Base-by-base conservation (phyloP, 2,888 invertebrate species). In the Neoascia interrupta region DNA sequence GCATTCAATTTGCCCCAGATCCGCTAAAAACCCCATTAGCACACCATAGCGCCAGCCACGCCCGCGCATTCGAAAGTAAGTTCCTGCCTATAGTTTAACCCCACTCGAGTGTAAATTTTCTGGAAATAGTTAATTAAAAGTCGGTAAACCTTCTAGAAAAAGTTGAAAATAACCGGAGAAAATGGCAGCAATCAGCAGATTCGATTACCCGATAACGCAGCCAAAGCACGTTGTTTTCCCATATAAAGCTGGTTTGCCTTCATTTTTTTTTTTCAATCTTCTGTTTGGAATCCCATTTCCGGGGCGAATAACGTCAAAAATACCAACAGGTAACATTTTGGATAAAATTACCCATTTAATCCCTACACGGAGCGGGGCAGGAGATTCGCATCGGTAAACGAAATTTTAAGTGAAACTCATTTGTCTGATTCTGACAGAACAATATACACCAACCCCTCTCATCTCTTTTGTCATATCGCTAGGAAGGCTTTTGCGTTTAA, bases 321-420 rank as follows among this genome's bases (percentile, higher is more conserved):
- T 54, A n/a, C 53, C 19, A 47, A 54, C 54, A 66, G 66, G 54
- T 66, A 37, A 28, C 36, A 36, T 45, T 45, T 26, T 21, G 28
- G 28, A 66, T 53, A 34, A 54, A 60, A 60, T 60, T 47, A 60
- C 45, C 15, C 36, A 54, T 47, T 39, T 45, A 66, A 66, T 66
- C 26, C 15, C 16, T 36, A 31, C n/a, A 18, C 19, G 5, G 13
- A 41, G 8, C 18, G n/a, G 8, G 15, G 11, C 8, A 18, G 31
- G 8, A 3, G 4, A 8, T 31, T 31, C 8, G n/a, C n/a, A n/a
- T n/a, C n/a, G n/a, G n/a, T n/a, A n/a, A n/a, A n/a, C n/a, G 10
- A 36, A 37, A 16, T 54, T 37, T 23, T 54, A 54, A 37, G 11
- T 39, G 37, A 31, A 45, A 26, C 47, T 19, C 36, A 16, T 36